Conservation (phyloP, 2,797 vertebrate genomes). For the Lepus townsendii region DNA sequence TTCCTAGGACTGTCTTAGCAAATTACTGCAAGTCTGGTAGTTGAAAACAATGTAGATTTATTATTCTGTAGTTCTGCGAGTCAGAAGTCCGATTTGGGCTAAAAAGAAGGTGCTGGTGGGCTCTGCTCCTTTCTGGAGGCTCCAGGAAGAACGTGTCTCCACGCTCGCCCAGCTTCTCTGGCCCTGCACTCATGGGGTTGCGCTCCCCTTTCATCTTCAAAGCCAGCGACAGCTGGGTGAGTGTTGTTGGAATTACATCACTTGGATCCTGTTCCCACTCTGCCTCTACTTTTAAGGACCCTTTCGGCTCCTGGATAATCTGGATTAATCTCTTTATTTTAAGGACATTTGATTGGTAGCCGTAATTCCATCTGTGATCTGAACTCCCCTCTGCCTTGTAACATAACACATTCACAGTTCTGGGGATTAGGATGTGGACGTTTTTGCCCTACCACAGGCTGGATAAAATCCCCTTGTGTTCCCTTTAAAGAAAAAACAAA, state of each 20-base stretch:
- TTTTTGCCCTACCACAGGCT: not conserved
- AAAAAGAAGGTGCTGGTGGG: not conserved
- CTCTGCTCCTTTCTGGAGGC: not conserved
- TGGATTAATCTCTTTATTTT: conserved; percentile 56
- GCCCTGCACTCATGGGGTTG: not conserved
- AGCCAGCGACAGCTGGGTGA: not conserved
- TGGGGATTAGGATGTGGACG: not conserved
- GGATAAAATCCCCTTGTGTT: not conserved
- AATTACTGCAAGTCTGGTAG: not conserved
- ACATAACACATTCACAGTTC: not conserved
- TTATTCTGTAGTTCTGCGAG: not conserved
- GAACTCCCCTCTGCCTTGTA: conserved; percentile 10
- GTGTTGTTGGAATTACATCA: not conserved
- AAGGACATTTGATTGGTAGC: not conserved
- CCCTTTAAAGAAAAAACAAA: not conserved
- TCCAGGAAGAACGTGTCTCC: not conserved
- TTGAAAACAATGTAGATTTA: conserved; percentile 37
- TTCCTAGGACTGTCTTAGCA: not conserved
- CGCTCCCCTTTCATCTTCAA: not conserved
- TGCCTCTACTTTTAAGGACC: not conserved
- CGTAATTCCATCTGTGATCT: not conserved
- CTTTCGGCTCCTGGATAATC: not conserved
- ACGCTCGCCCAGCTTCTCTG: not conserved
- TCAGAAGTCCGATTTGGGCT: not conserved
- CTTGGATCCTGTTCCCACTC: not conserved